Evolutionary conservation across 2,797 vertebrate species (phyloP).

Genomic region (Bradypodion ventrale): DNA sequence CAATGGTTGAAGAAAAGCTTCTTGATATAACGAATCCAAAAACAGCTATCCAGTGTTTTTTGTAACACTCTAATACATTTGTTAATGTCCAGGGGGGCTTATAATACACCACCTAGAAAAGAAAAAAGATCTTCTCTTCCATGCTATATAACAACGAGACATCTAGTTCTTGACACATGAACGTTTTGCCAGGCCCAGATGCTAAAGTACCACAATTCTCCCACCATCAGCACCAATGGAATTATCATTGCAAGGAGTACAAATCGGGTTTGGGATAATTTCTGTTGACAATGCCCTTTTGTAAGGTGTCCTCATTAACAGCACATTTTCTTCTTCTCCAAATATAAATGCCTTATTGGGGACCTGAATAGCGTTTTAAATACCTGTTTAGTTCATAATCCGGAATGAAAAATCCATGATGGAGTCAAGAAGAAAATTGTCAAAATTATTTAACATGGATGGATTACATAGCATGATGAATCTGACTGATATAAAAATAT

Average conservation of each 20-base stretch:
- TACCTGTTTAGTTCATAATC: not conserved
- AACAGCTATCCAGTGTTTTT: constrained; percentile 93
- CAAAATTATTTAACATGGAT: not conserved
- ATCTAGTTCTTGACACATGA: not conserved
- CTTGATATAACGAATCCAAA: constrained; percentile 86
- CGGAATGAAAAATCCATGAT: not conserved
- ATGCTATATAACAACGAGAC: not conserved
- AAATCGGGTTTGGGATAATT: not conserved
- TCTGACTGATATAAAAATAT: not conserved
- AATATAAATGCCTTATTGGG: not conserved
- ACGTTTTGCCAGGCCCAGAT: not conserved
- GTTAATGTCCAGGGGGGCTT: constrained; percentile 91
- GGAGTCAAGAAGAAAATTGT: not conserved
- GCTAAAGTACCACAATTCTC: not conserved
- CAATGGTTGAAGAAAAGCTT: constrained; percentile 75
- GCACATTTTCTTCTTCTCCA: not conserved
- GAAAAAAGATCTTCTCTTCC: not conserved
- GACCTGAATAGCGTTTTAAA: not conserved
- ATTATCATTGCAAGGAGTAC: not conserved
- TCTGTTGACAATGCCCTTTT: too few species aligned
- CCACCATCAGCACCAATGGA: too few species aligned
- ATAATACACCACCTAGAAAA: constrained; percentile 81
- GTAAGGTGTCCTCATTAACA: not conserved
- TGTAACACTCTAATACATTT: constrained; percentile 85
- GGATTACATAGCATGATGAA: not conserved